Conservation (phyloP, 2,888 invertebrate species). For the Caenorhabditis parvicauda region DNA sequence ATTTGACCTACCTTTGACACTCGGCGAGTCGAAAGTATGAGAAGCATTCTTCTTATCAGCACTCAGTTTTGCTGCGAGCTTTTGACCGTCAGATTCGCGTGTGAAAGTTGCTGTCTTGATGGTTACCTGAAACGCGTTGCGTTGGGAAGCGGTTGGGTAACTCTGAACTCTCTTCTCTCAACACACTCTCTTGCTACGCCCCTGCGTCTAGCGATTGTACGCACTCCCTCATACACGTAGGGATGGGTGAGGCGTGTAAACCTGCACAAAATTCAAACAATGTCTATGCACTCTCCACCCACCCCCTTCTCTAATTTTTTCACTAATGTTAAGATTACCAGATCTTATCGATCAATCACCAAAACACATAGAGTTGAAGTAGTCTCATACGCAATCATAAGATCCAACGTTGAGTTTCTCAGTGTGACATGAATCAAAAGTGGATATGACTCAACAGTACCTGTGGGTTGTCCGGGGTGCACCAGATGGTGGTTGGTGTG, state of each 20-base stretch:
- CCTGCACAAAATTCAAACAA: no score
- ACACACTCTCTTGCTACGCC: no score
- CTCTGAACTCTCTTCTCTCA: not conserved
- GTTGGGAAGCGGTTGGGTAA: not conserved
- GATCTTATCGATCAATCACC: no score
- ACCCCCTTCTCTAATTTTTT: not conserved
- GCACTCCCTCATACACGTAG: no score
- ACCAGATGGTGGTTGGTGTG: constrained; percentile 33
- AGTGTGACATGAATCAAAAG: not conserved
- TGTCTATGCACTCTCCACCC: no score
- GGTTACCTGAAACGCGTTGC: constrained; percentile 10
- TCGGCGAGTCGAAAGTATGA: constrained; percentile 19
- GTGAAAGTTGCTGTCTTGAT: constrained; percentile 18
- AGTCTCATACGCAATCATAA: no score
- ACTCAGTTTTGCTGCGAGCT: constrained; percentile 11
- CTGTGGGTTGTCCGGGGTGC: constrained; percentile 35
- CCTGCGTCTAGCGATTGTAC: no score
- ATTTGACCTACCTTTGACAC: constrained; percentile 24
- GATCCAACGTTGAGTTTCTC: no score
- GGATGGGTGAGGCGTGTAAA: no score
- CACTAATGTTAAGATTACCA: no score
- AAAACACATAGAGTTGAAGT: no score
- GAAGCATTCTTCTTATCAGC: constrained; percentile 35
- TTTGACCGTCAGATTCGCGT: constrained; percentile 7
- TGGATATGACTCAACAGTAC: constrained; percentile 3